These are phyloP conservation scores for Rhingia rostrata DNA, from an alignment of 2,888 invertebrate species.

Conservation along the genomic window DNA sequence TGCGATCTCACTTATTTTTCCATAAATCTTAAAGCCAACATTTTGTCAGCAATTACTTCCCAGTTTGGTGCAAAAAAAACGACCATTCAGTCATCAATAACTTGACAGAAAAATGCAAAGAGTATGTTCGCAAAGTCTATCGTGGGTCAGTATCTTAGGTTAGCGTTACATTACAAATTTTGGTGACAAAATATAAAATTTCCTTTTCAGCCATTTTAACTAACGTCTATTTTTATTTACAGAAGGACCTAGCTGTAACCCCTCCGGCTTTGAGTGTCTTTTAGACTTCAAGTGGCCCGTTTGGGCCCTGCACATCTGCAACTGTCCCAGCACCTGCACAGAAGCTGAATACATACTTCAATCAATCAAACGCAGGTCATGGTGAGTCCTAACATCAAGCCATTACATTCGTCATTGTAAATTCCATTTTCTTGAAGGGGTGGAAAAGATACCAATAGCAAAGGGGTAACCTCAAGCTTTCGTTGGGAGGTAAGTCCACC, in stretches of 20 bases:
- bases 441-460: conserved; percentile 68
- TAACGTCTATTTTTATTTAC: conserved; percentile 3
- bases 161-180: too few species aligned
- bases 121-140: too few species aligned
- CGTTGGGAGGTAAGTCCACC: conserved; percentile 84
- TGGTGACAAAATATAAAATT: too few species aligned
- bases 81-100: too few species aligned
- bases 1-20: too few species aligned
- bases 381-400: conserved; percentile 68
- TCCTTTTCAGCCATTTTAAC: too few species aligned
- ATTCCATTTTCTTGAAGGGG: conserved; percentile 31
- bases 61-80: too few species aligned
- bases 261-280: conserved; percentile 80
- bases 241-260: conserved; percentile 80
- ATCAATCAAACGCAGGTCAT: conserved; percentile 80
- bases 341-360: conserved; percentile 80
- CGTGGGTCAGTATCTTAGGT: too few species aligned
- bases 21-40: too few species aligned
- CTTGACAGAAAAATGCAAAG: too few species aligned
- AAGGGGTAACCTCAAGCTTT: conserved; percentile 83
- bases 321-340: conserved; percentile 81
- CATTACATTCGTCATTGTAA: neutral
- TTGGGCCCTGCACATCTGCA: conserved; percentile 81
- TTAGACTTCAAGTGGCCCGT: conserved; percentile 81
- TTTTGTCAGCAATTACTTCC: too few species aligned